phyloP scores from a whole-genome alignment of 2,113 vertebrate species.

The Odontesthes bonariensis region DNA sequence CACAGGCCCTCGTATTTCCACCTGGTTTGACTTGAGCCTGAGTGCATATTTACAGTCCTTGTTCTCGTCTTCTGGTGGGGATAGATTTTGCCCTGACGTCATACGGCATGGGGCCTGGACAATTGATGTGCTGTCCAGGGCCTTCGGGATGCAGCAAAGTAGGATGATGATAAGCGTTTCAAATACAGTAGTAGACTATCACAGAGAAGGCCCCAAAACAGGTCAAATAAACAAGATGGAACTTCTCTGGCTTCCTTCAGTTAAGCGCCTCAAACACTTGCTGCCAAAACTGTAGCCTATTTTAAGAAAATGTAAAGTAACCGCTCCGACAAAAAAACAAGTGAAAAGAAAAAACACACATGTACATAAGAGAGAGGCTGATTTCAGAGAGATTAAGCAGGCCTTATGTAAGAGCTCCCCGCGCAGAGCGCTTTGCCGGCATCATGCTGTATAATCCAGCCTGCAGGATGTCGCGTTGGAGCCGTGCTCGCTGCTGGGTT shows the following conservation, averaged over 20 bases:
- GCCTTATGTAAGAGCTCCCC: constrained; percentile 68
- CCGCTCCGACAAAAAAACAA: not conserved
- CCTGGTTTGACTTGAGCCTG: not conserved
- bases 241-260: not conserved
- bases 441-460: constrained; percentile 63
- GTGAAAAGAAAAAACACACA: not conserved
- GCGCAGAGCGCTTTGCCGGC: not conserved
- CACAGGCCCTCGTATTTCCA: not conserved
- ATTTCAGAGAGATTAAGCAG: constrained; percentile 60
- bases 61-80: not conserved
- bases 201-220: not conserved
- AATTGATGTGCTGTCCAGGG: not conserved
- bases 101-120: constrained; percentile 1
- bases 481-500: constrained; percentile 31
- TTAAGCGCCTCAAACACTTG: not conserved
- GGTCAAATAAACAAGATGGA: not conserved
- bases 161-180: not conserved
- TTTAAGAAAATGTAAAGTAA: not conserved
- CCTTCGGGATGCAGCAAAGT: not conserved
- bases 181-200: not conserved
- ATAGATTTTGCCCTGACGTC: constrained; percentile 9
- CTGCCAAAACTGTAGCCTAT: not conserved
- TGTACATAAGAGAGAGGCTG: constrained; percentile 14
- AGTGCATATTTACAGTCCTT: not conserved
- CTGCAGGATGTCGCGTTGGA: constrained; percentile 39